Conservation (phyloP, 1,140 invertebrate genomes). For the Lysiphlebus fabarum region DNA sequence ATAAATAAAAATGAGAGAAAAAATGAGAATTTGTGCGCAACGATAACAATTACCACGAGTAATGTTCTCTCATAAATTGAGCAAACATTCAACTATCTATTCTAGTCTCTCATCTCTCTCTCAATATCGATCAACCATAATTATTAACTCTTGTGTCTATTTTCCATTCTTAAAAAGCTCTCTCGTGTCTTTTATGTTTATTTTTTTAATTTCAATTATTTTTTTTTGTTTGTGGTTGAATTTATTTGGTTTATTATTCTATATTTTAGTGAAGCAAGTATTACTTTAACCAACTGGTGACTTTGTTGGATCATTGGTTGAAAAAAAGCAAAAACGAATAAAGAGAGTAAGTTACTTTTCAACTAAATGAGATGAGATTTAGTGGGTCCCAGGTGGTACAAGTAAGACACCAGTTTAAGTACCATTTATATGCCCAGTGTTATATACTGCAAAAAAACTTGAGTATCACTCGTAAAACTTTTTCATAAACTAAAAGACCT, state of each 20-base stretch:
- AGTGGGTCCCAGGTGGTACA: slow-evolving; percentile 33
- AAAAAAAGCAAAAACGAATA: slow-evolving; percentile 1
- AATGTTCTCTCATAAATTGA: slow-evolving; percentile 21
- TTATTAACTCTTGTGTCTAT: slow-evolving; percentile 4
- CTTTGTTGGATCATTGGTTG: not conserved
- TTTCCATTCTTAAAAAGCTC: not conserved
- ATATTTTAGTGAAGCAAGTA: not conserved
- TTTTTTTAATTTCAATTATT: too few relatives aligned
- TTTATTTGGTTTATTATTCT: too few relatives aligned
- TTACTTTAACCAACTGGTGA: not conserved
- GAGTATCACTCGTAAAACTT: too few relatives aligned
- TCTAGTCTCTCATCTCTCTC: not conserved
- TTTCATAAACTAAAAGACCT: too few relatives aligned
- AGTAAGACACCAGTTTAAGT: slow-evolving; percentile 10
- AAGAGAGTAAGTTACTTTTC: not conserved
- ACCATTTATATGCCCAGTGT: slow-evolving; percentile 9
- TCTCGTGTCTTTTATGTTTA: too few relatives aligned
- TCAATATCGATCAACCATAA: slow-evolving; percentile 17
- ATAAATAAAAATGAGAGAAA: too few relatives aligned
- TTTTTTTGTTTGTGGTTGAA: too few relatives aligned
- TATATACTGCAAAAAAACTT: too few relatives aligned
- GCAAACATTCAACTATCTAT: not conserved
- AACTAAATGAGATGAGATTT: slow-evolving; percentile 34
- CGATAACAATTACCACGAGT: slow-evolving; percentile 19
- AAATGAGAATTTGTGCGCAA: not conserved